phyloP scores from a whole-genome alignment of 2,888 invertebrate genomes.

The Chesias legatella region DNA sequence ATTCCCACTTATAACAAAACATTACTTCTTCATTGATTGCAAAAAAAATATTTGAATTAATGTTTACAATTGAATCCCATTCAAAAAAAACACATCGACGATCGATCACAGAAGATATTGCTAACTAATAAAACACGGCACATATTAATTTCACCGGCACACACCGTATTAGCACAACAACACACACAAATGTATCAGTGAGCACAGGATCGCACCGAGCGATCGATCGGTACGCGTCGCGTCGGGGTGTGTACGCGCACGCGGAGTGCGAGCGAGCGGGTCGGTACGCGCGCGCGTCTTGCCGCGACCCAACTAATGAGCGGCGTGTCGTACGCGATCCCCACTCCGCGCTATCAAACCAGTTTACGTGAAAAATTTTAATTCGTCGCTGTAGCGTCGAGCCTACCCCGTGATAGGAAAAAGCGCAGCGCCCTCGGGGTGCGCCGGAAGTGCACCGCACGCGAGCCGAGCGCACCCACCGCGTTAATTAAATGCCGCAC shows the following conservation, averaged over 20 bases:
- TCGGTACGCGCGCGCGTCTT: slow-evolving; percentile 69
- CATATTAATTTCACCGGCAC: slow-evolving; percentile 19
- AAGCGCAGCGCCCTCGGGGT: slow-evolving; percentile 72
- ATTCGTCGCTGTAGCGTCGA: slow-evolving; percentile 67
- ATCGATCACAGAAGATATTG: slow-evolving; percentile 12
- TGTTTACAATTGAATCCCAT: slow-evolving; percentile 18
- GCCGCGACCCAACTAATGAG: slow-evolving; percentile 72
- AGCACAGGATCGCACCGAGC: slow-evolving; percentile 44
- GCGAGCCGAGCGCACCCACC: slow-evolving; percentile 74
- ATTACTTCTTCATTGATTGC: too few relatives aligned
- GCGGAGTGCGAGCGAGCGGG: slow-evolving; percentile 41
- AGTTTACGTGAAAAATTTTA: slow-evolving; percentile 79
- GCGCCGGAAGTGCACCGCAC: slow-evolving; percentile 76
- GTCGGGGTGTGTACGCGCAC: slow-evolving; percentile 39
- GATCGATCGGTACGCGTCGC: slow-evolving; percentile 43
- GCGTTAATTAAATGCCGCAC: slow-evolving; percentile 75
- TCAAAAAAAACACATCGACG: slow-evolving; percentile 10
- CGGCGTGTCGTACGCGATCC: slow-evolving; percentile 75
- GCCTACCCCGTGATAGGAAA: slow-evolving; percentile 63
- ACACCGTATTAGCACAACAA: slow-evolving; percentile 27
- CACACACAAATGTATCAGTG: slow-evolving; percentile 31
- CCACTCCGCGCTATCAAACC: slow-evolving; percentile 78
- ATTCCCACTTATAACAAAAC: slow-evolving; percentile 27
- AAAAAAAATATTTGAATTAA: too few relatives aligned
- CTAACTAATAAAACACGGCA: slow-evolving; percentile 11